phyloP scores from a whole-genome alignment of 1,140 invertebrate genomes.

The Potamilus streckersoni region DNA sequence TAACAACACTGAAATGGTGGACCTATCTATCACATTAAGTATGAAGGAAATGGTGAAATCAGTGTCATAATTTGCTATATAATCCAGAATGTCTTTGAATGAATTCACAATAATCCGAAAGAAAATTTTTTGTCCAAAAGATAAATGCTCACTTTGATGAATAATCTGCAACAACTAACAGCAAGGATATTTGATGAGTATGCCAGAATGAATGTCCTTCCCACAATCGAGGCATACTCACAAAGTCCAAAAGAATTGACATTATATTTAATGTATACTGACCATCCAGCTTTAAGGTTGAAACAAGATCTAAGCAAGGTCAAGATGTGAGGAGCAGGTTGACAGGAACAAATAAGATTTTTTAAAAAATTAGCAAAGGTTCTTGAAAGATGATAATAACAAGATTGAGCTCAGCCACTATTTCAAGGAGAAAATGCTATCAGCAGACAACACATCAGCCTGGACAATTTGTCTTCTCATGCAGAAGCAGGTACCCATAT shows the following conservation, averaged over 20 bases:
- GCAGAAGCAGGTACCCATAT: too few relatives aligned
- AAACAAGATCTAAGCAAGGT: constrained; percentile 28
- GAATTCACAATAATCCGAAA: too few relatives aligned
- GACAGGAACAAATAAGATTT: constrained; percentile 27
- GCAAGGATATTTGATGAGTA: constrained; percentile 35
- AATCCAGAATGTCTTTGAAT: too few relatives aligned
- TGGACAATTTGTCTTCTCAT: not conserved
- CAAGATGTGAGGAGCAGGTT: constrained; percentile 38
- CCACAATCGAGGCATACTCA: constrained; percentile 28
- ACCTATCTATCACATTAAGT: too few relatives aligned
- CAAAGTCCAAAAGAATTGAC: constrained; percentile 19
- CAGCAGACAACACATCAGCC: constrained; percentile 4
- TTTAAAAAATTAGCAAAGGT: constrained; percentile 18
- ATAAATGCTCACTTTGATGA: constrained; percentile 8
- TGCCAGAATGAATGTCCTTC: constrained; percentile 22
- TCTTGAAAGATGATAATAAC: constrained; percentile 36
- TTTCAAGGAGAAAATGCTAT: constrained; percentile 11
- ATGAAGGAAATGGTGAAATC: too few relatives aligned
- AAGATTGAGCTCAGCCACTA: constrained; percentile 46
- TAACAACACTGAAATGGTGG: too few relatives aligned
- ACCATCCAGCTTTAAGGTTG: constrained; percentile 33
- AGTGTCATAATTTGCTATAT: too few relatives aligned
- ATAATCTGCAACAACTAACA: constrained; percentile 15
- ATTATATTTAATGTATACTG: constrained; percentile 35
- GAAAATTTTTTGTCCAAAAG: too few relatives aligned